These are phyloP conservation scores for Oligia latruncula DNA, from an alignment of 2,888 invertebrate species.

Conservation along the genomic window DNA sequence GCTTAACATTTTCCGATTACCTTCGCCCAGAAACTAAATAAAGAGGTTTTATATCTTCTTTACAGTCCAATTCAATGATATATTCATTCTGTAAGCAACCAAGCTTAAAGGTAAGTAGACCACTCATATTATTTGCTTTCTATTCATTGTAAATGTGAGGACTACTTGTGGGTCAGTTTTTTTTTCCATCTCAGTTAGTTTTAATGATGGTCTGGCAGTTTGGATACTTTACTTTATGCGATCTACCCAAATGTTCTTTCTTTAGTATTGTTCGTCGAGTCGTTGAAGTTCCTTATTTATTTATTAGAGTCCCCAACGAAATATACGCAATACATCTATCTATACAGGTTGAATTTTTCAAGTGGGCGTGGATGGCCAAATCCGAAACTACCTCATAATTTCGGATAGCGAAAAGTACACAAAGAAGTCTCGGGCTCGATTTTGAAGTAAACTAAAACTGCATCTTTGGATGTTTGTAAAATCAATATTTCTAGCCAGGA, in stretches of 20 bases:
- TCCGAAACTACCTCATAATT: too few species aligned
- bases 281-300: not conserved
- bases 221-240: not conserved
- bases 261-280: not conserved
- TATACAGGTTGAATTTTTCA: too few species aligned
- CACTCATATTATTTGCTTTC: constrained; percentile 8
- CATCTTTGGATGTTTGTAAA: too few species aligned
- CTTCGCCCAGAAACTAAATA: not conserved
- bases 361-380: too few species aligned
- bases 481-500: too few species aligned
- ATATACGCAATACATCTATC: not conserved
- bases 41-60: not conserved
- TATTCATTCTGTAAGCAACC: constrained; percentile 6
- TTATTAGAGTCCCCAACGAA: not conserved
- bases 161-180: not conserved
- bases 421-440: too few species aligned
- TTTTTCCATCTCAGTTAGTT: not conserved
- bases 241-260: not conserved
- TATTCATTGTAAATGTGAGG: constrained; percentile 17
- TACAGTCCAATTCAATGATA: not conserved
- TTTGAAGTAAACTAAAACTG: too few species aligned
- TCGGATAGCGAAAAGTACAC: too few species aligned
- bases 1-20: not conserved
- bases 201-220: not conserved
- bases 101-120: constrained; percentile 3